Evolutionary conservation across 2,888 invertebrate species (phyloP).

Genomic region (Atrina japonica): DNA sequence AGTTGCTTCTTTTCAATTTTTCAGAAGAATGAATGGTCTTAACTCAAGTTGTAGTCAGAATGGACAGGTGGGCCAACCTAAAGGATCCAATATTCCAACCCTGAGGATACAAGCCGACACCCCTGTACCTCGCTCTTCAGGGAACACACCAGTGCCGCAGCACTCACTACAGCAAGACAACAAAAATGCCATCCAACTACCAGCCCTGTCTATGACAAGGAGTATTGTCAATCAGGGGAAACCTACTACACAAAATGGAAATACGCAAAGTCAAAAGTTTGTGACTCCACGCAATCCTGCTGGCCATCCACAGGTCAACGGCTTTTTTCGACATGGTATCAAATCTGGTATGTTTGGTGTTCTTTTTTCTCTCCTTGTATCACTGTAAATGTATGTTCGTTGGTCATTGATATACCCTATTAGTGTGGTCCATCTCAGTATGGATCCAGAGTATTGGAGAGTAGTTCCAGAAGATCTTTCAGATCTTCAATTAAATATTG

Average conservation of each 20-base stretch:
- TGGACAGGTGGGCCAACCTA: conserved; percentile 48
- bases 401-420: too few relatives aligned
- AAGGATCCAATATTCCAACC: conserved; percentile 62
- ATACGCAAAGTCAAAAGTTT: conserved; percentile 50
- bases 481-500: too few relatives aligned
- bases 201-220: conserved; percentile 52
- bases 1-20: too few relatives aligned
- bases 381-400: too few relatives aligned
- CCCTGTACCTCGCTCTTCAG: conserved; percentile 63
- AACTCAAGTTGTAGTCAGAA: conserved; percentile 55
- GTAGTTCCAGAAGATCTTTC: too few relatives aligned
- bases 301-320: conserved; percentile 33
- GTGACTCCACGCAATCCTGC: conserved; percentile 54
- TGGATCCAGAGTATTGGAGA: too few relatives aligned
- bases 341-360: conserved; percentile 27
- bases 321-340: conserved; percentile 28
- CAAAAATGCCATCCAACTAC: conserved; percentile 42
- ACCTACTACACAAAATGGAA: conserved; percentile 54
- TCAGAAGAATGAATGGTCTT: conserved; percentile 71
- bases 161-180: conserved; percentile 37
- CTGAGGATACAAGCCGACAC: conserved; percentile 73
- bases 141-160: conserved; percentile 60
- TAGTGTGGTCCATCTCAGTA: too few relatives aligned
- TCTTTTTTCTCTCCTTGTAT: too few relatives aligned
- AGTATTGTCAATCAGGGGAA: conserved; percentile 61